Percentiles rank a stretch among this genome's conserved stretches.
These are phyloP conservation scores for Augochlora pura DNA, from an alignment of 1,140 invertebrate species.

Conservation along the genomic window DNA sequence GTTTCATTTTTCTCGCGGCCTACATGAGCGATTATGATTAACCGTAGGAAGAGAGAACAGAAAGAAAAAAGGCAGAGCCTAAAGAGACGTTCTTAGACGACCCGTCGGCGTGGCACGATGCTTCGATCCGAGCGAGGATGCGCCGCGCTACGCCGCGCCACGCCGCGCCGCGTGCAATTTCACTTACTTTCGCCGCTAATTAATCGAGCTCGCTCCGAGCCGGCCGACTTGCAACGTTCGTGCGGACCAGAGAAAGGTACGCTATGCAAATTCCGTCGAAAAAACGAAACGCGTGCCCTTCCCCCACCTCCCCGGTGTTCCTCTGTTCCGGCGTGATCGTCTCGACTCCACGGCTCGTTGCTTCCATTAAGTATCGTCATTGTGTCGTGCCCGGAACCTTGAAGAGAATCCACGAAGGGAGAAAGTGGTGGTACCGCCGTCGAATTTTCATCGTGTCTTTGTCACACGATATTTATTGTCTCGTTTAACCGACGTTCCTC, in stretches of 20 bases:
- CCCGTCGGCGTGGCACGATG: background rate
- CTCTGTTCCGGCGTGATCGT: background rate
- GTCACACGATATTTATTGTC: background rate
- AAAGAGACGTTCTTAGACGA: background rate
- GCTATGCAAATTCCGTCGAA: slow-evolving; percentile 43
- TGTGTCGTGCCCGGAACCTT: slow-evolving; percentile 1
- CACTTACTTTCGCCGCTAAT: slow-evolving; percentile 73
- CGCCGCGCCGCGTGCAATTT: slow-evolving; percentile 56
- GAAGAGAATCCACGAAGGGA: background rate
- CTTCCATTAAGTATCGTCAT: slow-evolving; percentile 57
- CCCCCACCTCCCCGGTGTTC: background rate
- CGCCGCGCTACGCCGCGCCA: slow-evolving; percentile 34
- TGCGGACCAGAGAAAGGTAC: slow-evolving; percentile 36
- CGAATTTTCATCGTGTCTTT: background rate
- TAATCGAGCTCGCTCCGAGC: slow-evolving; percentile 49
- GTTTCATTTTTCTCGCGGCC: slow-evolving; percentile 29
- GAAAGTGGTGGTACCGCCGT: background rate
- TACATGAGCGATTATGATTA: slow-evolving; percentile 39
- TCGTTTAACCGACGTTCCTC: no score
- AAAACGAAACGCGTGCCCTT: slow-evolving; percentile 45
- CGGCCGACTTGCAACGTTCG: slow-evolving; percentile 29
- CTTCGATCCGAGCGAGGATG: slow-evolving; percentile 17
- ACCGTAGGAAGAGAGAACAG: background rate
- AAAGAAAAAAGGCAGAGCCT: background rate
- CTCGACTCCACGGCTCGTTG: slow-evolving; percentile 35